phyloP scores from a whole-genome alignment of 1,140 invertebrate species.

The Euura lappo region DNA sequence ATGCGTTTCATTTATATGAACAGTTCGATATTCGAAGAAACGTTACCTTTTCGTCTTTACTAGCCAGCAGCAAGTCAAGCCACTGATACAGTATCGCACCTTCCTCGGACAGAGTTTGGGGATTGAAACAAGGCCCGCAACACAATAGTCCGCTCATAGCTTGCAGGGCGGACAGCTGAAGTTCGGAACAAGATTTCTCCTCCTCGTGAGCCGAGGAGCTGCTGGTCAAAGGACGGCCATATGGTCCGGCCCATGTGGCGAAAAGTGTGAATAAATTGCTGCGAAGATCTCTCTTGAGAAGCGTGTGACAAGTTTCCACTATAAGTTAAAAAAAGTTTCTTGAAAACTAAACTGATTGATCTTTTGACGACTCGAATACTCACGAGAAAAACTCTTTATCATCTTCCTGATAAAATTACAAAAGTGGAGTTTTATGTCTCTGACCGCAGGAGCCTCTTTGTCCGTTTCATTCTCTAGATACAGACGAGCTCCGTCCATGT shows the following conservation, averaged over 20 bases:
- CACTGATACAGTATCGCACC: constrained; percentile 89
- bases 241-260: constrained; percentile 90
- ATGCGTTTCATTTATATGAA: too few relatives aligned
- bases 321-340: constrained; percentile 41
- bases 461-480: constrained; percentile 92
- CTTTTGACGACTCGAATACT: constrained; percentile 51
- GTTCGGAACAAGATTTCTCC: constrained; percentile 63
- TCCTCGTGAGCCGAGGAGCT: constrained; percentile 45
- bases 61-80: constrained; percentile 89
- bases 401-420: constrained; percentile 93
- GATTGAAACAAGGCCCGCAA: constrained; percentile 94
- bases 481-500: constrained; percentile 91
- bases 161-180: constrained; percentile 75
- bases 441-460: constrained; percentile 79
- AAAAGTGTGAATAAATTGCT: constrained; percentile 91
- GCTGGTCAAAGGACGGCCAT: constrained; percentile 67
- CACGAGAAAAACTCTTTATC: constrained; percentile 89
- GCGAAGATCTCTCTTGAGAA: constrained; percentile 87
- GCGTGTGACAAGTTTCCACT: constrained; percentile 86
- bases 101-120: constrained; percentile 83
- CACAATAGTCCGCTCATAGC: constrained; percentile 95
- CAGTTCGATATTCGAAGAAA: not conserved
- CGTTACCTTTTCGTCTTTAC: constrained; percentile 84
- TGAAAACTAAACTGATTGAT: not conserved
- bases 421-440: constrained; percentile 91